phyloP scores from a whole-genome alignment of 2,113 vertebrate species.

The Microcebus murinus region DNA sequence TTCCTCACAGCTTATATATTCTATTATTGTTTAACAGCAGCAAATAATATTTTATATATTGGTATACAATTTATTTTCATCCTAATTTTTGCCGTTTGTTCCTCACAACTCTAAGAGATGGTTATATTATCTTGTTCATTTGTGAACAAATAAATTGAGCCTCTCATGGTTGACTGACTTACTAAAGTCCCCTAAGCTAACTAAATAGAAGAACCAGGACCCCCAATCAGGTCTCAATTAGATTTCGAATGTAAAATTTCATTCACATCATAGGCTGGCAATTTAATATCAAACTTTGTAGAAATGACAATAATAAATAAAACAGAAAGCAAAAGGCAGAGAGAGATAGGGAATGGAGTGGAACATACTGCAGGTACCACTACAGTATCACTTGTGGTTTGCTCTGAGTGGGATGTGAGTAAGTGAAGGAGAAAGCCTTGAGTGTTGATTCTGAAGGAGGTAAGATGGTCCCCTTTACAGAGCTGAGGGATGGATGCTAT shows the following conservation, averaged over 20 bases:
- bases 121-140: not conserved
- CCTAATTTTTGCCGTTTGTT: not conserved
- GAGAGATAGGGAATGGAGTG: not conserved
- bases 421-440: not conserved
- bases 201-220: not conserved
- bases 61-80: not conserved
- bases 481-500: not conserved
- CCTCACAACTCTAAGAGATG: not conserved
- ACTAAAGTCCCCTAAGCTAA: not conserved
- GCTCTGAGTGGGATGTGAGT: not conserved
- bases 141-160: not conserved
- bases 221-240: not conserved
- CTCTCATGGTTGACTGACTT: not conserved
- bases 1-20: not conserved
- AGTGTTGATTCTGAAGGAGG: not conserved
- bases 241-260: not conserved
- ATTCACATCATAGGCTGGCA: not conserved
- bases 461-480: not conserved
- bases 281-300: not conserved
- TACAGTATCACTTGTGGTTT: no score
- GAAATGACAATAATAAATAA: not conserved
- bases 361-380: fast-evolving
- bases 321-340: not conserved
- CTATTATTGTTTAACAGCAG: not conserved
- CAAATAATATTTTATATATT: not conserved